Conservation (phyloP, 2,113 vertebrate genomes). For the Xiphorhynchus elegans region DNA sequence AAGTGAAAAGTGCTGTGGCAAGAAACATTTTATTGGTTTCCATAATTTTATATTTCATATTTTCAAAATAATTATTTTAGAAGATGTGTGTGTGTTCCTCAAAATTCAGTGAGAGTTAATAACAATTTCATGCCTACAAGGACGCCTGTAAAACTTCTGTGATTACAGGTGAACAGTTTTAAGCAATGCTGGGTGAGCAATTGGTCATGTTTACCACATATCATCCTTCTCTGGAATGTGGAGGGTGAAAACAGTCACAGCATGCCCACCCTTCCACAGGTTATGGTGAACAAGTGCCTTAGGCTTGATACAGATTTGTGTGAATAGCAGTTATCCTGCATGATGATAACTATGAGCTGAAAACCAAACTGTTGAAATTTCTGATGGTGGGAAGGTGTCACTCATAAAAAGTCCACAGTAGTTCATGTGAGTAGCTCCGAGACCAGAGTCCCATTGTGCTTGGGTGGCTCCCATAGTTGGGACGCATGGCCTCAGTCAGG, state of each 20-base stretch:
- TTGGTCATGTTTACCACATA: neutral
- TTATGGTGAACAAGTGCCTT: neutral
- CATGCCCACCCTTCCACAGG: neutral
- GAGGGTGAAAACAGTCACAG: neutral
- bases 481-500: fast-evolving
- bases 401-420: neutral
- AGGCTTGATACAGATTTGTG: neutral
- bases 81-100: neutral
- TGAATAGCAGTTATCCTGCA: neutral
- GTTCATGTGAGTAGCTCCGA: neutral
- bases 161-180: neutral
- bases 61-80: neutral
- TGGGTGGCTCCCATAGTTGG: fast-evolving
- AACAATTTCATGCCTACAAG: neutral
- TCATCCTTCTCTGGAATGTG: neutral
- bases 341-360: neutral
- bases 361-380: neutral
- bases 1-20: neutral
- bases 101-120: neutral
- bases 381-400: neutral
- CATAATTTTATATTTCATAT: neutral
- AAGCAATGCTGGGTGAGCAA: neutral
- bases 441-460: fast-evolving
- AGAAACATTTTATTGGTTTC: neutral
- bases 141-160: neutral